Evolutionary conservation across 2,888 invertebrate genomes (phyloP), one percentile per base, ranked within the genome.

Genomic region (Mactromeris polynyma): DNA sequence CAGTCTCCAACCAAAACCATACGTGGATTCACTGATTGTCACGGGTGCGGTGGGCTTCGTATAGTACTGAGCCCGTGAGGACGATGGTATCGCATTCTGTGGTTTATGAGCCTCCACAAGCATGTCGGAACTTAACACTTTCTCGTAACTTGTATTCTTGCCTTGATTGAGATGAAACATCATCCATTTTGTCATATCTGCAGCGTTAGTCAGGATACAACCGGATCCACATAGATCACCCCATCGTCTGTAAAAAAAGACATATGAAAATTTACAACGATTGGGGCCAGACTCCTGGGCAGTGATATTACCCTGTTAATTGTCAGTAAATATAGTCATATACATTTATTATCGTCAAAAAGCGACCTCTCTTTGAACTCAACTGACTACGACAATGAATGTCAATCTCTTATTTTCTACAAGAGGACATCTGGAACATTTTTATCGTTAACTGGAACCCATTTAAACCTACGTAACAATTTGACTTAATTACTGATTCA

Each of bases 101-200:
- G 93, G 85, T 38, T 88, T 91, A 83, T 96, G 94, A 7, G 95
- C 91, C 46, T 94, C 92, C 19, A 86, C 85, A 54, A 96, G 73
- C 9, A 89, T 81, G 1, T 91, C 91, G 6, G 85, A 78, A 2
- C 88, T 87, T 36, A 95, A 83, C 1, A 96, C 89, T 31, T 77
- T 86, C 19, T 83, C 58, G 1, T 93, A 95, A 2, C 87, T 40
- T 2, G 78, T 82, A 46, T 87, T 88, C 33, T 82, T 84, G 0
- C 95, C 95, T 7, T 86, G 85, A 54, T 87, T 89, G 0, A 96
- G 92, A 58, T 95, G 95, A 58, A 96, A 95, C 85, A 93, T 86
- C 93, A 96, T 94, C 96, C 96, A 96, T 38, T 95, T 93, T 0
- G 94, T 91, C 96, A 96, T 96, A 87, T 96, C 96, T 6, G 89